Evolutionary conservation across 2,113 vertebrate genomes (phyloP), one percentile per base, ranked within the genome.

Genomic region (Trinectes maculatus): DNA sequence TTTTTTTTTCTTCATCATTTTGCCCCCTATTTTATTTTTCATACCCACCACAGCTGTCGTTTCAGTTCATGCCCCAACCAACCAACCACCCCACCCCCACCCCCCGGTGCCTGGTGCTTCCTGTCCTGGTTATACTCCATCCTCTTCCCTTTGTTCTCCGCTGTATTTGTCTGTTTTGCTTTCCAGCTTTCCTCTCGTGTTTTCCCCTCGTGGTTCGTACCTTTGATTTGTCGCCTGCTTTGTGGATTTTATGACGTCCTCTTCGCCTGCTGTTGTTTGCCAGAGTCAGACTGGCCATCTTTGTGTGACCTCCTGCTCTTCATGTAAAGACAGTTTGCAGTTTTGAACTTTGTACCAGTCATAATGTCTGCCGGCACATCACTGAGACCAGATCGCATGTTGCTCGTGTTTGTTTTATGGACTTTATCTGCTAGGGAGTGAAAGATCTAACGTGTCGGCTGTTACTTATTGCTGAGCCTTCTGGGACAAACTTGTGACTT

Each of bases 401-500:
- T 12, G 4, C 34, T 18, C 26, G 18, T 19, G 2, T 64, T 47
- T 29, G 6, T 55, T 74, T 59, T 39, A 24, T 19, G 4, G 25
- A 19, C 9, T 29, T 8, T 67, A n/a, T 18, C 24, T 34, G 5
- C 11, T n/a, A 24, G 13, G 19, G 18, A 29, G 24, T 47, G 18
- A n/a, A 25, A 11, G 36, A 57, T 9, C 53, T 15, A 48, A 44
- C 16, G 4, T 54, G 3, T 36, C 7, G 12, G 4, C 8, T 24
- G 13, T 44, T 42, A 19, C 12, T n/a, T n/a, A 52, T 31, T 36
- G 36, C 42, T 48, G 43, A 57, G 8, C 24, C 40, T 13, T 67
- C 15, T 40, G 18, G 6, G 18, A 48, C 31, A 71, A 60, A 60
- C 31, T 11, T 43, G 28, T 57, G 28, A 57, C 69, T 72, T 74